These are phyloP conservation scores for Drosophila ohnishii DNA, from an alignment of 1,140 invertebrate genomes.

Conservation along the genomic window DNA sequence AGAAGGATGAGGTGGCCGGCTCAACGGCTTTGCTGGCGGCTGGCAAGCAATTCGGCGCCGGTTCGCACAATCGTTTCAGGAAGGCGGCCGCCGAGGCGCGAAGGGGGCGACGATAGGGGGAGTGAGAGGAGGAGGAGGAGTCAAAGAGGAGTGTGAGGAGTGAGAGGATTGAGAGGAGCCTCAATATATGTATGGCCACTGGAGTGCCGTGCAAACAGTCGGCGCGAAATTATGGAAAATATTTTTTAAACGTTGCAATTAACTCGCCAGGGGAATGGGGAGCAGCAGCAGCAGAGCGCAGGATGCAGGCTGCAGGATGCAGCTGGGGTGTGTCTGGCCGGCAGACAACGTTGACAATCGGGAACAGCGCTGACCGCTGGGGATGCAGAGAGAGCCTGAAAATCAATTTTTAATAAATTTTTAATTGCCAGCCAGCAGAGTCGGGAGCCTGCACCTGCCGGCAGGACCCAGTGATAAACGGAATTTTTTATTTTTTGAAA, in stretches of 20 bases:
- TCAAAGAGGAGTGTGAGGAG: neutral
- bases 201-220: constrained; percentile 28
- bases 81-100: constrained; percentile 63
- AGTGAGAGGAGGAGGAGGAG: neutral
- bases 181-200: neutral
- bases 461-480: constrained; percentile 17
- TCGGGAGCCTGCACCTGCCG: neutral
- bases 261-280: constrained; percentile 26
- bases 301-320: neutral
- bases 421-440: constrained; percentile 37
- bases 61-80: constrained; percentile 73
- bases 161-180: no score
- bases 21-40: constrained; percentile 67
- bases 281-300: neutral
- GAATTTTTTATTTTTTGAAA: constrained; percentile 21
- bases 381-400: constrained; percentile 35
- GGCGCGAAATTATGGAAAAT: constrained; percentile 52
- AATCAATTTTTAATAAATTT: constrained; percentile 60
- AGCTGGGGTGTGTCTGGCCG: constrained; percentile 10
- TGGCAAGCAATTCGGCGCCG: constrained; percentile 66
- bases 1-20: constrained; percentile 81
- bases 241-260: constrained; percentile 57
- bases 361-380: constrained; percentile 23
- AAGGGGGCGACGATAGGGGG: constrained; percentile 34
- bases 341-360: constrained; percentile 40